phyloP scores from a whole-genome alignment of 2,113 vertebrate genomes.

The Ameiurus melas region DNA sequence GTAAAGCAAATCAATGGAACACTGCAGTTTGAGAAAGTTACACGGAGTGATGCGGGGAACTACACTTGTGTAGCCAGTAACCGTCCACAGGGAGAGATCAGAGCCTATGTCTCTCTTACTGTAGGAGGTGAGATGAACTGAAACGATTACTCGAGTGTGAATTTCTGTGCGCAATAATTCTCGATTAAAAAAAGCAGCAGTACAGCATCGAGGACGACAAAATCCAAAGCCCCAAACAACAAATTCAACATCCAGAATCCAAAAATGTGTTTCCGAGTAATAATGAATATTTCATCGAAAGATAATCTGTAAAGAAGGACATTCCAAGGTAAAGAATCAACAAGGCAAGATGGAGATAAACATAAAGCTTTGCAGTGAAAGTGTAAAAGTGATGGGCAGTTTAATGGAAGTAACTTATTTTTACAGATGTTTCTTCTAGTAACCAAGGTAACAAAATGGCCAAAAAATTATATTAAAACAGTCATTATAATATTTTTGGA shows the following conservation, averaged over 20 bases:
- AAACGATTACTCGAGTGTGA: not conserved
- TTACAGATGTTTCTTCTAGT: not conserved
- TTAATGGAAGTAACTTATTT: not conserved
- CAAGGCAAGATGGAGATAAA: not conserved
- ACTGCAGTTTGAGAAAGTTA: slow-evolving; percentile 87
- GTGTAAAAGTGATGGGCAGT: not conserved
- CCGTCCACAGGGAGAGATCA: slow-evolving; percentile 88
- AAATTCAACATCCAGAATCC: not conserved
- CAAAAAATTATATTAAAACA: not conserved
- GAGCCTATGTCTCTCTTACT: slow-evolving; percentile 82
- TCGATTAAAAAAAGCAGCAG: not conserved
- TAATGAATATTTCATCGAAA: not conserved
- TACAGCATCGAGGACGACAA: not conserved
- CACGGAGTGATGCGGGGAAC: slow-evolving; percentile 84
- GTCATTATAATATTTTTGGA: not conserved
- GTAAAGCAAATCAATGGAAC: slow-evolving; percentile 81
- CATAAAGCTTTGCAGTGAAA: not conserved
- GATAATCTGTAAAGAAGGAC: not conserved
- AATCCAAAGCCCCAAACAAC: not conserved
- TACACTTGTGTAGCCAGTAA: slow-evolving; percentile 94
- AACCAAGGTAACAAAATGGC: not conserved
- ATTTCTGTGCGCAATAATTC: slow-evolving; percentile 4
- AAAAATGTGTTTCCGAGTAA: not conserved
- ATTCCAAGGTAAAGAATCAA: not conserved
- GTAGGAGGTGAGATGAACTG: slow-evolving; percentile 83